Percentiles rank a stretch among this genome's conserved stretches.
Conservation (phyloP, 2,113 vertebrate genomes). For the Gobius niger region DNA sequence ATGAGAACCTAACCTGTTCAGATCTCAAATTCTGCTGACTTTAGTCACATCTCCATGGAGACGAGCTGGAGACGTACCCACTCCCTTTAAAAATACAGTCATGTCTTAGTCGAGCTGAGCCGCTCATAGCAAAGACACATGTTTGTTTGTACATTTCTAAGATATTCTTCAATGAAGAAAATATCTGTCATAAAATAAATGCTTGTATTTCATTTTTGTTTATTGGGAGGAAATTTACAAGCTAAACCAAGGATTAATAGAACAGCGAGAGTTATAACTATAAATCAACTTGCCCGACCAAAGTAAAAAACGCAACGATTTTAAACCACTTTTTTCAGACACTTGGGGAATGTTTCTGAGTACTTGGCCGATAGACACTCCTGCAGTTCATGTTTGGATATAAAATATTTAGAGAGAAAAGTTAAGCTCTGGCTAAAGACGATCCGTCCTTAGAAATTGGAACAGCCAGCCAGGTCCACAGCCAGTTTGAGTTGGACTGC, state of each 20-base stretch:
- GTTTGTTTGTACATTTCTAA: too few species aligned
- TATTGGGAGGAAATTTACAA: too few species aligned
- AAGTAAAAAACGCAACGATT: neutral
- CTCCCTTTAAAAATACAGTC: too few species aligned
- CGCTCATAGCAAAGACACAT: too few species aligned
- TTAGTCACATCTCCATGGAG: too few species aligned
- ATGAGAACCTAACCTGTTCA: too few species aligned
- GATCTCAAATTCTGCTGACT: too few species aligned
- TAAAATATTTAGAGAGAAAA: constrained; percentile 1
- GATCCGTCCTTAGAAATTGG: constrained; percentile 16
- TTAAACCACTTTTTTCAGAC: neutral
- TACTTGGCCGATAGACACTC: neutral
- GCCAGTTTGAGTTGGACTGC: constrained; percentile 28
- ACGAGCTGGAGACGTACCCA: too few species aligned
- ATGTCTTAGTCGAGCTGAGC: too few species aligned
- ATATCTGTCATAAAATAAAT: too few species aligned
- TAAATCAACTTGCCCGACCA: neutral
- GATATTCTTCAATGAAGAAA: too few species aligned
- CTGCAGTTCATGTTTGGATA: neutral
- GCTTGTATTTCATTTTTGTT: too few species aligned
- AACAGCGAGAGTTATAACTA: neutral
- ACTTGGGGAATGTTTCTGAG: neutral
- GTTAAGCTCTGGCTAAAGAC: constrained; percentile 1
- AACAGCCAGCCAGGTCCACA: constrained; percentile 26
- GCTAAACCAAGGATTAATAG: neutral